phyloP scores from a whole-genome alignment of 2,113 vertebrate genomes.

The Engraulis encrasicolus region DNA sequence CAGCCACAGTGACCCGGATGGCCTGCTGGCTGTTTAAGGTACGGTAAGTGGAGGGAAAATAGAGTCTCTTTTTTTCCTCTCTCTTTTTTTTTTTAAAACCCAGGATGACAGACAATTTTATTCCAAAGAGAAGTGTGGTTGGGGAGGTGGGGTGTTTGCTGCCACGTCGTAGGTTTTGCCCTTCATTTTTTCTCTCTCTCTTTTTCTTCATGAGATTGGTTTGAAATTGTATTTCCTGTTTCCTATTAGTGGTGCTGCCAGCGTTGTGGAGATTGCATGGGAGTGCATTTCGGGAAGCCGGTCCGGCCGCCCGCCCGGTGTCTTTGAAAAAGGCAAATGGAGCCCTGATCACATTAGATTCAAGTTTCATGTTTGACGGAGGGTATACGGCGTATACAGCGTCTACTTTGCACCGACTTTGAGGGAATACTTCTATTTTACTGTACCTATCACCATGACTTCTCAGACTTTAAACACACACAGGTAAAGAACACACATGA shows the following conservation, averaged over 20 bases:
- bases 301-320: too few species aligned
- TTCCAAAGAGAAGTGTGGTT: not conserved
- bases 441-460: not conserved
- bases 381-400: not conserved
- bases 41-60: not conserved
- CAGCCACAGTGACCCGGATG: not conserved
- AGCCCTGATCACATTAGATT: constrained; percentile 16
- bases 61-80: not conserved
- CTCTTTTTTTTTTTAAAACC: not conserved
- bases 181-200: not conserved
- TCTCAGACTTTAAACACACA: not conserved
- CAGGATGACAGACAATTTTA: not conserved
- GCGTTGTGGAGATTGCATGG: constrained; percentile 7
- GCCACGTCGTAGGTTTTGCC: not conserved
- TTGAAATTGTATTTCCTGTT: constrained; percentile 18
- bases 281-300: constrained; percentile 6
- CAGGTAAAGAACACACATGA: not conserved
- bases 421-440: not conserved
- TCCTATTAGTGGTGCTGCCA: constrained; percentile 14
- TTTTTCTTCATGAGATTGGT: not conserved
- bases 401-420: not conserved
- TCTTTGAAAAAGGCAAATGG: constrained; percentile 19
- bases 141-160: too few species aligned
- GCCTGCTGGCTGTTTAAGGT: not conserved
- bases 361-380: constrained; percentile 8